phyloP scores from a whole-genome alignment of 2,797 vertebrate species.

The Sebastes flavidus region DNA sequence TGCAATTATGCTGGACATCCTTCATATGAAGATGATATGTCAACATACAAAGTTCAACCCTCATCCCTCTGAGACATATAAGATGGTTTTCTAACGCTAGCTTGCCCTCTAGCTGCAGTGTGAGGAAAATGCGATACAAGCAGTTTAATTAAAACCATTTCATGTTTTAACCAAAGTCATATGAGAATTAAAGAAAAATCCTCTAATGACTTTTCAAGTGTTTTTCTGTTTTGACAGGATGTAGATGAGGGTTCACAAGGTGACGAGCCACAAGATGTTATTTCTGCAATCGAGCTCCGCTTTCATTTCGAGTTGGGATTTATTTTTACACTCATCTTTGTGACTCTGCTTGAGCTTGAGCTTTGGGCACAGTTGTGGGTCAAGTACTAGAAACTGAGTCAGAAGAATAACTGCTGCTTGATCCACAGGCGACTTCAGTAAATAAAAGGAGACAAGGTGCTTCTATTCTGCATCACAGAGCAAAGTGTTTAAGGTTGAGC shows the following conservation, averaged over 20 bases:
- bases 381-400: constrained; percentile 24
- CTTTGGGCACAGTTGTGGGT: constrained; percentile 22
- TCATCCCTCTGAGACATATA: neutral
- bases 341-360: constrained; percentile 12
- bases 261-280: constrained; percentile 29
- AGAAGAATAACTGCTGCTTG: constrained; percentile 26
- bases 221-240: constrained; percentile 24
- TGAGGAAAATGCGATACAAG: constrained; percentile 29
- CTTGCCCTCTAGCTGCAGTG: constrained; percentile 68
- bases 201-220: constrained; percentile 16
- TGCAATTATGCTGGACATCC: neutral
- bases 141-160: constrained; percentile 27
- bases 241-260: constrained; percentile 2
- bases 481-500: neutral
- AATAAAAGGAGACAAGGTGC: constrained; percentile 18
- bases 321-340: constrained; percentile 50
- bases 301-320: constrained; percentile 43
- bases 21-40: constrained; percentile 4
- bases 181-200: neutral
- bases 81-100: constrained; percentile 45
- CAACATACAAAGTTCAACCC: neutral
- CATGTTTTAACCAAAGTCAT: constrained; percentile 1
- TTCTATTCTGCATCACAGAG: constrained; percentile 21
- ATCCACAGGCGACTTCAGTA: constrained; percentile 21
- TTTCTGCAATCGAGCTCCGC: constrained; percentile 28